phyloP scores from a whole-genome alignment of 2,797 vertebrate species.

The Betta splendens region DNA sequence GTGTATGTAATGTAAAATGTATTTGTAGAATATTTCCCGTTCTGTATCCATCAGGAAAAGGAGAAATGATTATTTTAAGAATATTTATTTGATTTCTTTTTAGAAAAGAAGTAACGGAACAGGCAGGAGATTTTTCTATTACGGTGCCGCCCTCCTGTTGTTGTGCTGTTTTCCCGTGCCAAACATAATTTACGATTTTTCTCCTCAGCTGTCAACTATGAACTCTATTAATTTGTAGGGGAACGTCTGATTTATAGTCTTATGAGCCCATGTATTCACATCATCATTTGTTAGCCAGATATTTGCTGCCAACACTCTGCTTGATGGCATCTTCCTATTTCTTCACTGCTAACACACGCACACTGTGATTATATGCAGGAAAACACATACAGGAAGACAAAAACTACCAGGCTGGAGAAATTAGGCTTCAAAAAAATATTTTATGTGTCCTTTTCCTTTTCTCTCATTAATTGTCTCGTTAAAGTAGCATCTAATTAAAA shows the following conservation, averaged over 20 bases:
- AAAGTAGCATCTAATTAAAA: conserved; percentile 59
- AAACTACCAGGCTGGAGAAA: background rate
- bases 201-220: conserved; percentile 67
- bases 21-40: too few species aligned
- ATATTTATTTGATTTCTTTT: conserved; percentile 1
- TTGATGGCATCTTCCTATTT: conserved; percentile 62
- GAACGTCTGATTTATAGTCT: conserved; percentile 71
- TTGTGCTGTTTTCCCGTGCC: conserved; percentile 57
- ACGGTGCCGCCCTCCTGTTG: conserved; percentile 36
- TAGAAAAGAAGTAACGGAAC: background rate
- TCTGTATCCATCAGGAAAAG: too few species aligned
- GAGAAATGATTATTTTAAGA: too few species aligned
- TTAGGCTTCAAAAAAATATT: background rate
- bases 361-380: conserved; percentile 12
- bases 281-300: conserved; percentile 77
- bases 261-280: conserved; percentile 69
- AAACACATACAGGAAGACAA: background rate
- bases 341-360: conserved; percentile 29
- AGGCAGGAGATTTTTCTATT: conserved; percentile 22
- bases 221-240: conserved; percentile 74
- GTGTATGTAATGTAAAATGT: too few species aligned
- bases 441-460: background rate
- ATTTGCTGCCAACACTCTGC: conserved; percentile 72
- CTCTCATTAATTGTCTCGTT: background rate
- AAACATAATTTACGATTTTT: conserved; percentile 66